These are phyloP conservation scores for Catocala sponsa DNA, from an alignment of 2,888 invertebrate genomes.

Conservation along the genomic window DNA sequence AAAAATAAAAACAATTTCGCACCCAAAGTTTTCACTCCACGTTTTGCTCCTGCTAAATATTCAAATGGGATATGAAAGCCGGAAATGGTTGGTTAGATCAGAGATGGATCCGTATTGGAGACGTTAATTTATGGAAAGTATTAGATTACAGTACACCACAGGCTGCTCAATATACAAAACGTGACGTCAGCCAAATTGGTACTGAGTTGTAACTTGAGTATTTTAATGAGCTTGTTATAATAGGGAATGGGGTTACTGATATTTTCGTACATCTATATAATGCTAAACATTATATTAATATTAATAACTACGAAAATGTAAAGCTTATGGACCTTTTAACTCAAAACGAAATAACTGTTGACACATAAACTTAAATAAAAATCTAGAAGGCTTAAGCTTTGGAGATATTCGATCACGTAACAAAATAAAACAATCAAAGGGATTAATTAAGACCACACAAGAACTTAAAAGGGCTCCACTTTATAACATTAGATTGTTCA, in stretches of 20 bases:
- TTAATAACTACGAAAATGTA: no score
- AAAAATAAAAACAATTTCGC: constrained; percentile 65
- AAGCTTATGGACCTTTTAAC: no score
- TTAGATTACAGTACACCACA: constrained; percentile 70
- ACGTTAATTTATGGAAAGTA: constrained; percentile 82
- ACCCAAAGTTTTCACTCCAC: constrained; percentile 61
- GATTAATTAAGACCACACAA: no score
- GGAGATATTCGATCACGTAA: no score
- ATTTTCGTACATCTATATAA: constrained; percentile 1
- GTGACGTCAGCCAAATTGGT: constrained; percentile 79
- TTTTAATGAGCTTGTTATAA: constrained; percentile 36
- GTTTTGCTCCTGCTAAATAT: constrained; percentile 76
- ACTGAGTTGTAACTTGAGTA: constrained; percentile 56
- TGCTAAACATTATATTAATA: no score
- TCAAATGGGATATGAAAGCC: constrained; percentile 77
- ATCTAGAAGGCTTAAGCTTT: no score
- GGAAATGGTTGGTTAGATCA: constrained; percentile 79
- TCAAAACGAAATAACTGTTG: no score
- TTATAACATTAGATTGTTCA: no score
- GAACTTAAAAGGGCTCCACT: no score
- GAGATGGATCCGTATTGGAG: constrained; percentile 67
- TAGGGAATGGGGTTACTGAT: constrained; percentile 18
- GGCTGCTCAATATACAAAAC: constrained; percentile 73
- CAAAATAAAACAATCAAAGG: no score
- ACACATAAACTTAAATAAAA: no score